These are phyloP conservation scores for Scaptomyza montana DNA, from an alignment of 1,140 invertebrate genomes.

Conservation along the genomic window DNA sequence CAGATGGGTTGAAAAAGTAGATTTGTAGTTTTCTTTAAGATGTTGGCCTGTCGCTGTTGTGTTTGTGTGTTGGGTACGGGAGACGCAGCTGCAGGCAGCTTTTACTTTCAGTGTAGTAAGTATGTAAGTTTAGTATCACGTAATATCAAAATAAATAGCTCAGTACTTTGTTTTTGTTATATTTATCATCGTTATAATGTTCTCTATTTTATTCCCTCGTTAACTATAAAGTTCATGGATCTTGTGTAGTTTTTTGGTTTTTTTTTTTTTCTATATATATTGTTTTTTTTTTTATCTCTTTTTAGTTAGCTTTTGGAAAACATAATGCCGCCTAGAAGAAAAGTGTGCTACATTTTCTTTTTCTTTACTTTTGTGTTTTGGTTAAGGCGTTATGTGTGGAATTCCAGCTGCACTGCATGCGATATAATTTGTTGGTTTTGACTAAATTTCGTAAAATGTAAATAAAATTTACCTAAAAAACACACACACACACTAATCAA, in stretches of 20 bases:
- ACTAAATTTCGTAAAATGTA: constrained; percentile 41
- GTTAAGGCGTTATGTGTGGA: constrained; percentile 39
- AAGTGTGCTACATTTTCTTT: constrained; percentile 14
- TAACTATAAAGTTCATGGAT: constrained; percentile 53
- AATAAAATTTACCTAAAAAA: constrained; percentile 67
- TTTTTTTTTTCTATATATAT: no score
- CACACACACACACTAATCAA: constrained; percentile 46
- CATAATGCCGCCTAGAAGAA: constrained; percentile 23
- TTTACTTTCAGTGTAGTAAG: constrained; percentile 42
- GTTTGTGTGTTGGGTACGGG: constrained; percentile 20
- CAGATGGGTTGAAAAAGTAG: constrained; percentile 37
- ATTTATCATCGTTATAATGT: neutral
- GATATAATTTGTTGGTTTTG: constrained; percentile 4
- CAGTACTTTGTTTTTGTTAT: constrained; percentile 58
- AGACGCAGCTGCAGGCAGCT: constrained; percentile 65
- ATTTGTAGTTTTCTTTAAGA: constrained; percentile 10
- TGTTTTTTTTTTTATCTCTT: constrained; percentile 4
- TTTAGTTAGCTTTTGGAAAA: constrained; percentile 34
- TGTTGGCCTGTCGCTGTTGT: constrained; percentile 5
- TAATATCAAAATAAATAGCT: constrained; percentile 76
- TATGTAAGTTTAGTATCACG: constrained; percentile 78
- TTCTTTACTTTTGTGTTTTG: constrained; percentile 4
- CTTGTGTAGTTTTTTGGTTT: constrained; percentile 14
- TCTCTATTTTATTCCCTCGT: constrained; percentile 28
- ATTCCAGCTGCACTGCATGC: constrained; percentile 35